Percentiles rank a stretch among this genome's conserved stretches.
These are phyloP conservation scores for Pentalonia nigronervosa DNA, from an alignment of 1,140 invertebrate genomes.

Conservation along the genomic window DNA sequence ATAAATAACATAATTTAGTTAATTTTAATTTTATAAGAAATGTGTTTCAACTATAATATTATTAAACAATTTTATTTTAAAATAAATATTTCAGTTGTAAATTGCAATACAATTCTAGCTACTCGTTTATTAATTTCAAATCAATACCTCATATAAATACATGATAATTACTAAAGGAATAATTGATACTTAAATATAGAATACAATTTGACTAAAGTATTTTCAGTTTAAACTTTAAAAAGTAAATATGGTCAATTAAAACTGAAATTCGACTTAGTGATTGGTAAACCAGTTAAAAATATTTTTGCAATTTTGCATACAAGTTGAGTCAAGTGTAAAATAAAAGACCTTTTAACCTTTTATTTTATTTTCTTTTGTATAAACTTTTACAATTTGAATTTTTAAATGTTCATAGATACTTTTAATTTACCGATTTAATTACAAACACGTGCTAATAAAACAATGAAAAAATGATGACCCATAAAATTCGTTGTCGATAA, in stretches of 20 bases:
- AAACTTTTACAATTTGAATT: neutral
- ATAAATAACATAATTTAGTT: neutral
- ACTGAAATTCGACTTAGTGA: neutral
- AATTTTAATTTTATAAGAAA: neutral
- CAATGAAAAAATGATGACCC: slow-evolving; percentile 21
- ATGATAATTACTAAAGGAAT: neutral
- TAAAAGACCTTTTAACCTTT: neutral
- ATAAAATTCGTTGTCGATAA: neutral
- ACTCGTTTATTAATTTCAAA: neutral
- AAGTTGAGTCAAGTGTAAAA: neutral
- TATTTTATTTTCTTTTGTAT: neutral
- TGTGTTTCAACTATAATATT: neutral
- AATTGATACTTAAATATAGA: neutral
- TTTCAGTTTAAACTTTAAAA: neutral
- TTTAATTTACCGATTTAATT: slow-evolving; percentile 1
- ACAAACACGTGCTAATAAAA: neutral
- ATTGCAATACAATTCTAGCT: neutral
- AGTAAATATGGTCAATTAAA: neutral
- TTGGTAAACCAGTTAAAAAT: neutral
- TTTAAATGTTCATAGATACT: neutral
- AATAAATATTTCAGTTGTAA: too few species aligned
- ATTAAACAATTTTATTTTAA: neutral
- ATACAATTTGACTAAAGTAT: neutral
- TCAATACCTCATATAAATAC: neutral
- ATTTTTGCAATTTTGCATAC: neutral